Evolutionary conservation across 1,140 invertebrate species (phyloP).

Genomic region (Belonocnema kinseyi): DNA sequence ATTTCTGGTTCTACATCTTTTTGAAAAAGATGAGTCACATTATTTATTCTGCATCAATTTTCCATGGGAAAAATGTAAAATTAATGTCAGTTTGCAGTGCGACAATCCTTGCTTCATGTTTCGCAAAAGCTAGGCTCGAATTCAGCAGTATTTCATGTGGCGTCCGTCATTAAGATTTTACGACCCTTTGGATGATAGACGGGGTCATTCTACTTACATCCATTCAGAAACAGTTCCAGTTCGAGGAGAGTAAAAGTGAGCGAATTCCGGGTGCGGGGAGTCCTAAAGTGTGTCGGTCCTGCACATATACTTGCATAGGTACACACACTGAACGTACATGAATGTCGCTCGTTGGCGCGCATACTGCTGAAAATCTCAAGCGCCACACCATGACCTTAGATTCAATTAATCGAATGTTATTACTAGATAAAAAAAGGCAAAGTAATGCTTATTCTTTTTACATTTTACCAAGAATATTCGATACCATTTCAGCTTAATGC

Average conservation of each 20-base stretch:
- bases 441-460: too few species aligned
- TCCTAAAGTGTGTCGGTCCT: too few species aligned
- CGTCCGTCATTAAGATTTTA: constrained; percentile 67
- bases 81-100: constrained; percentile 36
- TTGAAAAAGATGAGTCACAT: background rate
- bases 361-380: too few species aligned
- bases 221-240: constrained; percentile 56
- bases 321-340: too few species aligned
- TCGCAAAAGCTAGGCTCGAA: constrained; percentile 39
- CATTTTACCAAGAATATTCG: too few species aligned
- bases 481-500: too few species aligned
- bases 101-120: constrained; percentile 5
- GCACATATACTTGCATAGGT: too few species aligned
- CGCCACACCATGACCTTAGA: too few species aligned
- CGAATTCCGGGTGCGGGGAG: constrained; percentile 31
- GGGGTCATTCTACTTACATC: constrained; percentile 61
- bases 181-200: constrained; percentile 60
- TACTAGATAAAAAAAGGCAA: too few species aligned
- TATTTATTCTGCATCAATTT: background rate
- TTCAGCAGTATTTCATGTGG: constrained; percentile 47
- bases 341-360: too few species aligned
- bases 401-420: too few species aligned
- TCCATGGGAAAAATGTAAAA: constrained; percentile 37
- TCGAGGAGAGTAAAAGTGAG: constrained; percentile 47
- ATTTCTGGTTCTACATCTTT: too few species aligned